Base-by-base conservation (phyloP, 2,113 vertebrate species). In the Leptodactylus fuscus region DNA sequence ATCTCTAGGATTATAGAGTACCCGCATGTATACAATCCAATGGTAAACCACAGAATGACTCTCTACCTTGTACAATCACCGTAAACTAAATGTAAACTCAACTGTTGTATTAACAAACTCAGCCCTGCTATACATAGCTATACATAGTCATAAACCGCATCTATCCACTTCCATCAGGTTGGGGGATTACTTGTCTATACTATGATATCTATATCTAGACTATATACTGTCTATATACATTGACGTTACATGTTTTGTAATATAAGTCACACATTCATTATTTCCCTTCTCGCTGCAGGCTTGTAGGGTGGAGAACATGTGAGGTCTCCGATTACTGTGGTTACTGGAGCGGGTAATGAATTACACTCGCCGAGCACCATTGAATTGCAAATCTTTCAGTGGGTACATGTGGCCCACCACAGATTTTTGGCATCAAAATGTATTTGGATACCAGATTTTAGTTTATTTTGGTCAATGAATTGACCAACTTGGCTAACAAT, bases 291-390 rank as follows among this genome's bases (percentile, higher is more conserved):
- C 22, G 65, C 65, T 38, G 65, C 65, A 10, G 65, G 65, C 65
- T 9, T 36, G 32, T 69, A 9, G 16, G 65, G 65, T 65, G 65
- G 1, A 22, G 62, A 67, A 67, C 62, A 65, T 65, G 62, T 34
- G 62, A 67, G 62, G 65, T 69, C 65, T 69, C 5, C 36, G 65
- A 32, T 38, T 36, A 36, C 65, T 69, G 65, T 22, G 18, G 6
- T 69, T 69, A 69, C 65, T 69, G 65, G 7, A 38, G 65, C 65
- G 65, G 65, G 32, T 69, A 36, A 69, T 69, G 65, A 69, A 69
- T 69, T 69, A 69, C 32, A 69, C 65, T 69, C 8, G 32, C 65
- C 36, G 65, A 69, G 65, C 65, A 36, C 65, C 34, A 38, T 69
- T 69, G 32, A 69, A 36, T 69, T 69, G 65, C 65, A 36, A 69